These are phyloP conservation scores for Murina feae DNA, from an alignment of 2,113 vertebrate genomes.

Conservation along the genomic window DNA sequence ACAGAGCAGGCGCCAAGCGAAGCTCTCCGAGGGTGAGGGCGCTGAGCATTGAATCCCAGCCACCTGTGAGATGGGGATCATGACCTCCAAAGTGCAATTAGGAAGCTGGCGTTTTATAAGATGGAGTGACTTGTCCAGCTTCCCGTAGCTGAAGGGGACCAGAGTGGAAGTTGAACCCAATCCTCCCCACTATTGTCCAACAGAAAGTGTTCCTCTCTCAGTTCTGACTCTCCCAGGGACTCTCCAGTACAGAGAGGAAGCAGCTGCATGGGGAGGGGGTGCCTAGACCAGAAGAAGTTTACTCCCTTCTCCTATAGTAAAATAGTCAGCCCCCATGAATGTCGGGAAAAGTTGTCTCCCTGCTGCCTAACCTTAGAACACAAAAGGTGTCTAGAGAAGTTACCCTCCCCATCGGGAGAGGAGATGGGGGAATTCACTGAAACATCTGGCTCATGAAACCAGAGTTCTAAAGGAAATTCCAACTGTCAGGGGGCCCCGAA, in stretches of 20 bases:
- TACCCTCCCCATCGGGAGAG: not conserved
- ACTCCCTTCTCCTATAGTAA: not conserved
- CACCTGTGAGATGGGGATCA: rapidly evolving
- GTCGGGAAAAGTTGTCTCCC: not conserved
- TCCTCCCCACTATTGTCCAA: not conserved
- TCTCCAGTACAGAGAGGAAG: not conserved
- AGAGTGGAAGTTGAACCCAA: not conserved
- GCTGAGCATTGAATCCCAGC: not conserved
- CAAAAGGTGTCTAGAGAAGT: not conserved
- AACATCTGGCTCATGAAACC: conserved; percentile 55
- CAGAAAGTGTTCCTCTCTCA: not conserved
- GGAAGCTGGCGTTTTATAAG: not conserved
- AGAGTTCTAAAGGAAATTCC: conserved; percentile 66
- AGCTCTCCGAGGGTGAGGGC: rapidly evolving
- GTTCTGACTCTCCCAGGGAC: not conserved
- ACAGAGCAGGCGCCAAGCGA: rapidly evolving
- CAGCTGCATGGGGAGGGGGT: too few relatives aligned
- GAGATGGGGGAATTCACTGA: not conserved
- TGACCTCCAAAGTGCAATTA: not conserved
- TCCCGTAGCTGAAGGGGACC: not conserved
- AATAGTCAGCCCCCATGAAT: not conserved
- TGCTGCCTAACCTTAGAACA: not conserved
- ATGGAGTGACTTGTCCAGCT: not conserved
- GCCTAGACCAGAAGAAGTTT: not conserved
- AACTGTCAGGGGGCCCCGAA: conserved; percentile 34